A percentile compares a stretch with the other conserved stretches of the same genome.
Evolutionary conservation across 2,888 invertebrate genomes (phyloP).

Genomic region (Apoda limacodes): DNA sequence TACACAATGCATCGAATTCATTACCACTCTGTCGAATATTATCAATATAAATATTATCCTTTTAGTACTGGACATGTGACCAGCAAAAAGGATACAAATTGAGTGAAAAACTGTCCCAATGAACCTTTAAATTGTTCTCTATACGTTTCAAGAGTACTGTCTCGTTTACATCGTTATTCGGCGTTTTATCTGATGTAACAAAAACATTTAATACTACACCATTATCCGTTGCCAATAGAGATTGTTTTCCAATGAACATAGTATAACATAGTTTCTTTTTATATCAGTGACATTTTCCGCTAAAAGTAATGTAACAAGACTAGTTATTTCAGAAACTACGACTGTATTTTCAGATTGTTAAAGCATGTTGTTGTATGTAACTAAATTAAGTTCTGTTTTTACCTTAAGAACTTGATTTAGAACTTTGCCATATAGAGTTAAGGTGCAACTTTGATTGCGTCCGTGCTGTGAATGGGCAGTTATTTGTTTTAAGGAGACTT

Average conservation of each 20-base stretch:
- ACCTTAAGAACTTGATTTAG: constrained; percentile 22
- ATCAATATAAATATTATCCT: constrained; percentile 27
- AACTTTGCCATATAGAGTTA: constrained; percentile 30
- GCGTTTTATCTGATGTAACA: constrained; percentile 32
- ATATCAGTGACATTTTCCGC: constrained; percentile 28
- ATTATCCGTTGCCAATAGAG: constrained; percentile 30
- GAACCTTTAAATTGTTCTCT: constrained; percentile 44
- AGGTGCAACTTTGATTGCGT: constrained; percentile 30
- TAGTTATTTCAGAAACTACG: constrained; percentile 44
- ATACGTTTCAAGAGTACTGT: constrained; percentile 39
- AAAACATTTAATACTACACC: constrained; percentile 33
- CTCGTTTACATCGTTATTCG: constrained; percentile 34
- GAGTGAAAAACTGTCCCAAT: constrained; percentile 46
- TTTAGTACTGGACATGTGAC: constrained; percentile 20
- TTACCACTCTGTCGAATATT: constrained; percentile 24
- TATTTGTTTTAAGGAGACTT: constrained; percentile 64
- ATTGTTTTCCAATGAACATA: constrained; percentile 36
- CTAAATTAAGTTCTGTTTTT: constrained; percentile 20
- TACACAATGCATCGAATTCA: constrained; percentile 30
- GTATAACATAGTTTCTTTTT: constrained; percentile 31
- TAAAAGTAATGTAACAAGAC: constrained; percentile 38
- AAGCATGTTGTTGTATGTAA: constrained; percentile 44
- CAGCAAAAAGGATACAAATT: constrained; percentile 39
- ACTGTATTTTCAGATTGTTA: constrained; percentile 52
- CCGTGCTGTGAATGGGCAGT: constrained; percentile 37